Base-by-base conservation (phyloP, 2,888 invertebrate species). In the Cremastinae sp. region DNA sequence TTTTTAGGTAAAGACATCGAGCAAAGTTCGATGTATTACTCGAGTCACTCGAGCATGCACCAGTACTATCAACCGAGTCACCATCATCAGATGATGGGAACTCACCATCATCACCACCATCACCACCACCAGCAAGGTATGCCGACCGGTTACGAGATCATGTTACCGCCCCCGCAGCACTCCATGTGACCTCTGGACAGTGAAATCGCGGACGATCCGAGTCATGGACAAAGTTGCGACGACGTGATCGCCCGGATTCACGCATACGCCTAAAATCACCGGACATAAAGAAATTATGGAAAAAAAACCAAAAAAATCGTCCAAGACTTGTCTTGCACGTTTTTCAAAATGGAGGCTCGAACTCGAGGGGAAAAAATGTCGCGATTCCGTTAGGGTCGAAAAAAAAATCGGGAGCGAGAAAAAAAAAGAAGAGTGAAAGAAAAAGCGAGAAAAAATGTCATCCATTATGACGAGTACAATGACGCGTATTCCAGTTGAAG, bases 31-130 rank as follows among this genome's bases (percentile, higher is more conserved):
- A 84, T 88, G 5, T 90, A 89, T 53, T 90, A 89, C 61, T 82
- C 89, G 64, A 84, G 85, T 39, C 89, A 89, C 66, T 82, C 88
- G 62, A 86, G 86, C 65, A 87, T 89, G 82, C 89, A 89, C 72
- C 88, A 89, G 76, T 89, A 89, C 81, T 88, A 89, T 59, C 86
- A 86, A 64, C 87, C 87, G 56, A 85, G 84, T 53, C 89, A 87
- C 28, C 28, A 28, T 78, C 87, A 88, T 77, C 85, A 86, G 73
- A 86, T 87, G 85, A 83, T 87, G 80, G 78, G 81, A 47, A 78
- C 82, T 5, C 87, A 87, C 69, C 86, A 87, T 53, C 87, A 88
- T 28, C 87, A 88, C 45, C 88, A 88, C 45, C 83, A 84, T 49
- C 83, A 82, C 16, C 81, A 82, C 22, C 81, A 83, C 80, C 86